Conservation (phyloP, 2,797 vertebrate genomes). For the Amblyraja radiata region DNA sequence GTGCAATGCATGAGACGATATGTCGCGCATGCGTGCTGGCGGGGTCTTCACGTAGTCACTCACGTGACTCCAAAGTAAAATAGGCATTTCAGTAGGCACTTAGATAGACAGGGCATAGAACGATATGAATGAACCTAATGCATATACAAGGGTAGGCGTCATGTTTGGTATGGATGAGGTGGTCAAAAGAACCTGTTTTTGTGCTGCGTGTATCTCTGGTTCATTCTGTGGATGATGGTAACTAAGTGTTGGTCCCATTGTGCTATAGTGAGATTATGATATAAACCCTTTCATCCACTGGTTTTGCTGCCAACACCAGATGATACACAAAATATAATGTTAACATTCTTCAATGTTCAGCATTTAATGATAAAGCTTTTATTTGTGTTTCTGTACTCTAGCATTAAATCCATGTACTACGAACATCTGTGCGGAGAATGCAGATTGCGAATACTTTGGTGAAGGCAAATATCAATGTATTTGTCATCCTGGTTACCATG, state of each 20-base stretch:
- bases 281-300: background rate
- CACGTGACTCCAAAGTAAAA: no score
- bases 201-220: background rate
- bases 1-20: no score
- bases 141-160: no score
- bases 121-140: no score
- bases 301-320: background rate
- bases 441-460: constrained; percentile 58
- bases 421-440: constrained; percentile 57
- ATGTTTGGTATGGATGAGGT: no score
- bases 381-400: constrained; percentile 16
- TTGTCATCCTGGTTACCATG: constrained; percentile 71
- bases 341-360: background rate
- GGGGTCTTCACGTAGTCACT: no score
- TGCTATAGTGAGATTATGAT: background rate
- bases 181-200: no score
- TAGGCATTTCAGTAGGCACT: no score
- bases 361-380: background rate
- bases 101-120: no score
- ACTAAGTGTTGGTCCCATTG: background rate
- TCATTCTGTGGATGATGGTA: background rate
- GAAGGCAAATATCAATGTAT: constrained; percentile 58
- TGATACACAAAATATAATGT: background rate
- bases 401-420: constrained; percentile 50
- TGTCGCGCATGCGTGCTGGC: no score